A percentile compares a stretch with the other conserved stretches of the same genome.
Evolutionary conservation across 2,797 vertebrate genomes (phyloP).

Genomic region (Xerus rutilus): DNA sequence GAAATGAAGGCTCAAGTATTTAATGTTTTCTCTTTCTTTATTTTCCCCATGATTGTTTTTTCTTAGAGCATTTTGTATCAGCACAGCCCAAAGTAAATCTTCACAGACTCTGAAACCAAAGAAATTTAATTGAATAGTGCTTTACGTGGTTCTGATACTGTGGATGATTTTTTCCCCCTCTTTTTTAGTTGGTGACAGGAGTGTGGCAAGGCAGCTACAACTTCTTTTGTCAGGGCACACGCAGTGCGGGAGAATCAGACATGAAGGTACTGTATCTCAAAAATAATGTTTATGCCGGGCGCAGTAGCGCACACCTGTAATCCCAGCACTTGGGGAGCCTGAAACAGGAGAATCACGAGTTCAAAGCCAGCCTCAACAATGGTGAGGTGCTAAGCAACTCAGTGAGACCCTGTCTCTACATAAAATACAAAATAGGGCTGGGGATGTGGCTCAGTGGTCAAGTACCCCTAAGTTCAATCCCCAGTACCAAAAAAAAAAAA

Average conservation of each 20-base stretch:
- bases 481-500: too few relatives aligned
- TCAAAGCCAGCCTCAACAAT: too few relatives aligned
- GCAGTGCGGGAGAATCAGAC: constrained; percentile 93
- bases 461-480: too few relatives aligned
- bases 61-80: neutral
- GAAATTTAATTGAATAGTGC: neutral
- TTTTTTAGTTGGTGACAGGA: constrained; percentile 91
- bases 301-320: too few relatives aligned
- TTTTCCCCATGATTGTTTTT: neutral
- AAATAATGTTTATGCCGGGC: neutral
- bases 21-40: neutral
- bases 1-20: neutral
- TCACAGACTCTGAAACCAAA: neutral
- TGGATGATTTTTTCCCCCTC: constrained; percentile 1
- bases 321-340: too few relatives aligned
- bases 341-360: too few relatives aligned
- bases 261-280: constrained; percentile 90
- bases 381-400: too few relatives aligned
- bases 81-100: neutral
- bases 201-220: constrained; percentile 94
- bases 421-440: too few relatives aligned
- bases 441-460: too few relatives aligned
- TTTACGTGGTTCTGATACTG: neutral
- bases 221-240: constrained; percentile 97
- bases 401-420: too few relatives aligned